Conservation (phyloP, 2,113 vertebrate species). For the Emydocephalus ijimae region DNA sequence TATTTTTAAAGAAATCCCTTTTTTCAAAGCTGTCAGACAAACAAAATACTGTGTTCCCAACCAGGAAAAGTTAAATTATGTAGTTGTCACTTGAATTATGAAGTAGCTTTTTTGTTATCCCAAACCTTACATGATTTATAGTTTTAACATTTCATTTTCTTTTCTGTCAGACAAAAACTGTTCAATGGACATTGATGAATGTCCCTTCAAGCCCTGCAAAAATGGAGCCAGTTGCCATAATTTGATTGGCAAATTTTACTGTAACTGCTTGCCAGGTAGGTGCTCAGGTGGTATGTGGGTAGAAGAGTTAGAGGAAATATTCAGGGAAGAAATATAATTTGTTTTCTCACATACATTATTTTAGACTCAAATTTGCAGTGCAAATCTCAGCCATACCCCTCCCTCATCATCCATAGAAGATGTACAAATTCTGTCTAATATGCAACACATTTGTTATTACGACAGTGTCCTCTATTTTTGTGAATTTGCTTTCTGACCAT, state of each 20-base stretch:
- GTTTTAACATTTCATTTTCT: conserved; percentile 65
- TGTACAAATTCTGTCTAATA: neutral
- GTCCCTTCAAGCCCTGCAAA: conserved; percentile 66
- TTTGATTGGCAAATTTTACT: conserved; percentile 58
- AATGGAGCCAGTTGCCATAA: conserved; percentile 69
- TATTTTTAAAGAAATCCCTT: conserved; percentile 9
- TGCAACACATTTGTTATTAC: neutral
- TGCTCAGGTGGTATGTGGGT: conserved; percentile 31
- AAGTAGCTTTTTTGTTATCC: conserved; percentile 59
- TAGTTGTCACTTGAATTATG: conserved; percentile 54
- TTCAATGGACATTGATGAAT: conserved; percentile 67
- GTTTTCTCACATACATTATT: conserved; percentile 18
- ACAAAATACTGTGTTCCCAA: conserved; percentile 48
- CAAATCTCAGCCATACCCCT: neutral
- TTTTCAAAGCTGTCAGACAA: conserved; percentile 51
- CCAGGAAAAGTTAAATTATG: conserved; percentile 53
- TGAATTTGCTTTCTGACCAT: conserved; percentile 24
- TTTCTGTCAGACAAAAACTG: conserved; percentile 78
- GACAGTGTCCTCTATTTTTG: neutral
- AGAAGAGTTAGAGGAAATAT: conserved; percentile 33
- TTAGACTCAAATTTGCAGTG: conserved; percentile 25
- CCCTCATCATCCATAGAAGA: neutral
- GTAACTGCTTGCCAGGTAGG: conserved; percentile 71
- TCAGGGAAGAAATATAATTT: conserved; percentile 34
- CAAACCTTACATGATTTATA: conserved; percentile 62